Conservation (phyloP, 2,113 vertebrate genomes). For the Passer domesticus region DNA sequence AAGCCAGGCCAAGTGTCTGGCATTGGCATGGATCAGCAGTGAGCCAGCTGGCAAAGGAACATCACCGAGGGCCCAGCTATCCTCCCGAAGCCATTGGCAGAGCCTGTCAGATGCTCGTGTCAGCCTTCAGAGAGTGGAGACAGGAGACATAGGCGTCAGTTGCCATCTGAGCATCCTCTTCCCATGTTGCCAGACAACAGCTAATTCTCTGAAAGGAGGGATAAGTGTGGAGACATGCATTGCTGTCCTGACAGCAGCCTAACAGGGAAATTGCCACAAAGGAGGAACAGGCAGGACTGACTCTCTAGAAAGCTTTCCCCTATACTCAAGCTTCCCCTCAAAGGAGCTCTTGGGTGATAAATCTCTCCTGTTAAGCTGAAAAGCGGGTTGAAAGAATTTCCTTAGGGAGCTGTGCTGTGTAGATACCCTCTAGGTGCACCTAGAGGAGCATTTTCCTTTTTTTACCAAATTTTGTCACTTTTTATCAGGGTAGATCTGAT, state of each 20-base stretch:
- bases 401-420: not conserved
- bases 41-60: not conserved
- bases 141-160: not conserved
- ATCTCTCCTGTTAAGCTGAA: not conserved
- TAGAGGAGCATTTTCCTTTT: not conserved
- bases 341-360: not conserved
- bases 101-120: not conserved
- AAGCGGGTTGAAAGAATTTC: not conserved
- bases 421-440: not conserved
- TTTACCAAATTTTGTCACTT: not conserved
- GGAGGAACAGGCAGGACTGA: not conserved
- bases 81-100: not conserved
- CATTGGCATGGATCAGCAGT: accelerated
- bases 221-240: not conserved
- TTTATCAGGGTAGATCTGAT: not conserved
- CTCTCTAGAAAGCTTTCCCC: not conserved
- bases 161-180: not conserved
- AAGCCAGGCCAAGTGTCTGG: not conserved
- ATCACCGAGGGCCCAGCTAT: not conserved
- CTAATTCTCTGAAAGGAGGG: not conserved
- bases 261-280: not conserved
- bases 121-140: not conserved
- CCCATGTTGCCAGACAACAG: not conserved
- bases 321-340: not conserved
- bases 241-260: not conserved